Percentiles rank a stretch among this genome's conserved stretches.
Conservation (phyloP, 2,113 vertebrate genomes). For the Siphamia tubifer region DNA sequence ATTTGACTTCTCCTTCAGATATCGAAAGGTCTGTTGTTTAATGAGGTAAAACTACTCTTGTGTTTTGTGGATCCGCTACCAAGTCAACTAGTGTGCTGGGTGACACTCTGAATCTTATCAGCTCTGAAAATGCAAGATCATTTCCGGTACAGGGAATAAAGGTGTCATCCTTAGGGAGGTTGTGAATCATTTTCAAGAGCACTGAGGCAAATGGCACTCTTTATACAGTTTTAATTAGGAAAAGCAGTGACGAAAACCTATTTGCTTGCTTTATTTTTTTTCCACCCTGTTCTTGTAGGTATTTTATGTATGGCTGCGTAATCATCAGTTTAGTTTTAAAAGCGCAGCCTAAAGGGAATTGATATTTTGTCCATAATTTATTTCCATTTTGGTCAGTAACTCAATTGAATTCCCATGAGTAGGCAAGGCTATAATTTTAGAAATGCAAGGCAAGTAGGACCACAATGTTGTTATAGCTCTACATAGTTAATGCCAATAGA, state of each 20-base stretch:
- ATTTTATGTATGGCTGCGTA: background rate
- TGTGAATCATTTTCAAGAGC: slow-evolving; percentile 44
- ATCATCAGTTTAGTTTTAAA: slow-evolving; percentile 62
- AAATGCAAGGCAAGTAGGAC: slow-evolving; percentile 21
- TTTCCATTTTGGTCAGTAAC: slow-evolving; percentile 34
- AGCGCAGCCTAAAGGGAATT: slow-evolving; percentile 40
- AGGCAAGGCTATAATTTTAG: slow-evolving; percentile 26
- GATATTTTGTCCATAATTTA: slow-evolving; percentile 57
- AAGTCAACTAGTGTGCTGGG: background rate
- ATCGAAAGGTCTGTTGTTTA: slow-evolving; percentile 42
- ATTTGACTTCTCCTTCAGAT: slow-evolving; percentile 17
- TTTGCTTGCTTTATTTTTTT: background rate
- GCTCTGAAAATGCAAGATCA: slow-evolving; percentile 39
- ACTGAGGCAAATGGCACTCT: slow-evolving; percentile 18
- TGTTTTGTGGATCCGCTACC: background rate
- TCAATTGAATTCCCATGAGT: slow-evolving; percentile 19
- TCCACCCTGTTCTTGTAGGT: background rate
- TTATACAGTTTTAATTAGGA: slow-evolving; percentile 42
- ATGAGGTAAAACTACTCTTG: slow-evolving; percentile 26
- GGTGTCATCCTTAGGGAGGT: slow-evolving; percentile 44
- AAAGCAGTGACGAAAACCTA: slow-evolving; percentile 7
- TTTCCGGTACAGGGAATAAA: slow-evolving; percentile 53
- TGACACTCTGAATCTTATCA: slow-evolving; percentile 45
- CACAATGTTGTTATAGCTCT: background rate
- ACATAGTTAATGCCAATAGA: background rate